Percentiles rank a stretch among this genome's conserved stretches.
phyloP scores from a whole-genome alignment of 1,140 invertebrate species.

The Conus ventricosus region DNA sequence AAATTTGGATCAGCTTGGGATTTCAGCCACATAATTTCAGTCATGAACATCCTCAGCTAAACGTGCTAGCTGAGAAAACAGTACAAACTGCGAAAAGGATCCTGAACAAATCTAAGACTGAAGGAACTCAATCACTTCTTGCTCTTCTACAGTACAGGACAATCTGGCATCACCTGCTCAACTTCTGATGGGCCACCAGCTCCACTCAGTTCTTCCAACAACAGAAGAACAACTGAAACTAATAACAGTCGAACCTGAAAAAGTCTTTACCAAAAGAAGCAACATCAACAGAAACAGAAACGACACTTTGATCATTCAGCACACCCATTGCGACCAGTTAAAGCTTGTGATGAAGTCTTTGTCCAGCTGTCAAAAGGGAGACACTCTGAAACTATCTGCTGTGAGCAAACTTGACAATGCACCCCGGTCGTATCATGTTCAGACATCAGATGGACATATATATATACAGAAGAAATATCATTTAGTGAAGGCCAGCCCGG shows the following conservation, averaged over 20 bases:
- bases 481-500: neutral
- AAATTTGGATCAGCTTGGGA: neutral
- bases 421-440: too few relatives aligned
- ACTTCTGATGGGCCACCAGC: constrained; percentile 40
- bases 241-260: neutral
- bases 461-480: neutral
- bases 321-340: neutral
- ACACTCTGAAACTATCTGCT: too few relatives aligned
- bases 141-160: constrained; percentile 42
- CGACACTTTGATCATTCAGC: too few relatives aligned
- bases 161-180: constrained; percentile 38
- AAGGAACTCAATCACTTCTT: constrained; percentile 40
- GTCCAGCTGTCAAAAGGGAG: too few relatives aligned
- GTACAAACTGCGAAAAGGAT: too few relatives aligned
- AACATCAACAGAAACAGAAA: neutral
- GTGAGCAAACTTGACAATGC: too few relatives aligned
- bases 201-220: constrained; percentile 36
- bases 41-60: constrained; percentile 50
- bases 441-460: too few relatives aligned
- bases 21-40: constrained; percentile 45
- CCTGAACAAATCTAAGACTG: constrained; percentile 38
- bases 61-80: constrained; percentile 44
- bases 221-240: constrained; percentile 22
- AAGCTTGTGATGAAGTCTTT: neutral
- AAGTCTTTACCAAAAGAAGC: neutral